Percentiles rank a stretch among this genome's conserved stretches.
These are phyloP conservation scores for Eretmochelys imbricata DNA, from an alignment of 2,113 vertebrate species.

Conservation along the genomic window DNA sequence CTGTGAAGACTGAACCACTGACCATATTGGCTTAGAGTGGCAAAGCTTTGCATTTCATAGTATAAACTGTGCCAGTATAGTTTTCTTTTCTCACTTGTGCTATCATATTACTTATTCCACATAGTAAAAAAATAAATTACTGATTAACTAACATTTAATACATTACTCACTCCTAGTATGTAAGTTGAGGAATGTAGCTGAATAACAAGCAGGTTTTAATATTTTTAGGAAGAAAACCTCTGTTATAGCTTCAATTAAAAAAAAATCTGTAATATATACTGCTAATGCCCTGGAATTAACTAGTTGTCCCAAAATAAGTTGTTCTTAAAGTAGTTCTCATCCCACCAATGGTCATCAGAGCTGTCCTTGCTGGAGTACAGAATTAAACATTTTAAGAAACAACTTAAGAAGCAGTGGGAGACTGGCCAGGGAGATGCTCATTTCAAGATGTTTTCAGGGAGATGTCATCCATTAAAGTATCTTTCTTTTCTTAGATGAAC, in stretches of 20 bases:
- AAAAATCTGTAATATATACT: background rate
- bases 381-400: background rate
- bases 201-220: slow-evolving; percentile 27
- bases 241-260: slow-evolving; percentile 53
- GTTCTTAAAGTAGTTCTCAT: background rate
- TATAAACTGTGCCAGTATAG: slow-evolving; percentile 1
- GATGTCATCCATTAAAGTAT: background rate
- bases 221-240: slow-evolving; percentile 50
- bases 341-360: background rate
- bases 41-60: background rate
- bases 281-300: background rate
- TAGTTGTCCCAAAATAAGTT: background rate
- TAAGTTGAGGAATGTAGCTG: slow-evolving; percentile 25
- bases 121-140: background rate
- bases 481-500: slow-evolving; percentile 16
- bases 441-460: background rate
- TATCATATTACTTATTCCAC: background rate
- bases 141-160: slow-evolving; percentile 42
- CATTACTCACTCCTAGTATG: slow-evolving; percentile 51
- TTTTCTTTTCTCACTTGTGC: background rate
- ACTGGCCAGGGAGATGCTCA: background rate
- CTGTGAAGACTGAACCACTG: background rate
- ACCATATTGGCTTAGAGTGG: background rate
- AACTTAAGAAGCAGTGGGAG: background rate
- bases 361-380: background rate